These are phyloP conservation scores for Enteromius paludinosus DNA, from an alignment of 2,797 vertebrate genomes.

Conservation along the genomic window DNA sequence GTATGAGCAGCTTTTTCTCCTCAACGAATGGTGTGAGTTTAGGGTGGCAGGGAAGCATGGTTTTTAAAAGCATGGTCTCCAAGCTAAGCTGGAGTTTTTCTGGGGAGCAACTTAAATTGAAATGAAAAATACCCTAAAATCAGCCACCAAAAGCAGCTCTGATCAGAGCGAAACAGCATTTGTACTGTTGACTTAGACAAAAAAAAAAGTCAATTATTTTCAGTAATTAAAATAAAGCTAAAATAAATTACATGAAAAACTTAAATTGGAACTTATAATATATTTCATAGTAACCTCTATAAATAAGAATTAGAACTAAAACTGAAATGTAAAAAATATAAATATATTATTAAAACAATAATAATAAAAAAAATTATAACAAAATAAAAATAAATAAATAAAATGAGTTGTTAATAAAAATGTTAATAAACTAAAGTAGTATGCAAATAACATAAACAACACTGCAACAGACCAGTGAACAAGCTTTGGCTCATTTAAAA, in stretches of 20 bases:
- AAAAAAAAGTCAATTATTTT: not conserved
- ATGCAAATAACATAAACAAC: not conserved
- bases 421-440: not conserved
- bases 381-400: not conserved
- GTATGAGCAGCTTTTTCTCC: not conserved
- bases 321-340: not conserved
- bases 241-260: not conserved
- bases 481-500: not conserved
- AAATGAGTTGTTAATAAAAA: not conserved
- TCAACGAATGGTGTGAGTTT: not conserved
- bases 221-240: not conserved
- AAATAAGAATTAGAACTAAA: not conserved
- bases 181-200: not conserved
- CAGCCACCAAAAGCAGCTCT: not conserved
- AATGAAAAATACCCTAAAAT: not conserved
- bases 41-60: not conserved
- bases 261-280: not conserved
- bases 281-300: too few species aligned
- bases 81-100: not conserved
- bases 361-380: not conserved
- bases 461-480: not conserved
- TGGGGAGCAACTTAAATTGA: not conserved
- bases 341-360: not conserved
- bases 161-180: not conserved
- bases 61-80: too few species aligned